Evolutionary conservation across 2,113 vertebrate species (phyloP), one percentile per base, ranked within the genome.

Genomic region (Rynchops niger): DNA sequence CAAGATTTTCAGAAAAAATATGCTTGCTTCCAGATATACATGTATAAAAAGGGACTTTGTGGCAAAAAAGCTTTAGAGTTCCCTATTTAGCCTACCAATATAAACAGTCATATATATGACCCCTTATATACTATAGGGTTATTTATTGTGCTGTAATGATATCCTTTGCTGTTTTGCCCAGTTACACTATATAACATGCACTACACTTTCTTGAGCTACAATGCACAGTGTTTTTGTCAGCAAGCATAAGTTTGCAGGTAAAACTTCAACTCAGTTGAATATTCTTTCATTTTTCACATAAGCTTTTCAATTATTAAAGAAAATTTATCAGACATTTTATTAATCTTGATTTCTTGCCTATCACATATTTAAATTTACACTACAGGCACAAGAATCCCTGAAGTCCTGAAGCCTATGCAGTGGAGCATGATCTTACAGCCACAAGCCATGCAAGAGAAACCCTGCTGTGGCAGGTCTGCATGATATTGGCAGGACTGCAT

Each of bases 1-100:
- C 73, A 94, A 84, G 50, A 80, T 93, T 97, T 96, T 82, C 14
- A 88, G 49, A 34, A 83, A 88, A 55, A 25, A 71, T 21, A 15
- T 16, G 66, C 63, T 94, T 55, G 85, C 67, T 94, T 80, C 73
- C 38, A 94, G 70, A 83, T n/a, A 43, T 10, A 12, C 27, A 70
- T n/a, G 38, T 36, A 70, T 83, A 72, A 87, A 83, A 81, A 50
- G 12, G 23, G 22, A 40, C 38, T 78, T 88, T 2, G 5, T 38
- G 91, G 47, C 58, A 72, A 94, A 89, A 95, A 77, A 67, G 8
- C 56, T 71, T 93, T 56, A 50, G 8, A 74, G 2, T 79, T 94
- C 23, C 12, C 36, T 81, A 83, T 90, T 89, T 83, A 90, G n/a
- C 30, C 26, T 63, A 82, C 80, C 27, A 84, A 40, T 72, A 78